A percentile compares a stretch with the other conserved stretches of the same genome.
Evolutionary conservation across 30 jellyfish, hydroid and myxozoan species (phyloP).

Genomic region (Aurelia sp.): DNA sequence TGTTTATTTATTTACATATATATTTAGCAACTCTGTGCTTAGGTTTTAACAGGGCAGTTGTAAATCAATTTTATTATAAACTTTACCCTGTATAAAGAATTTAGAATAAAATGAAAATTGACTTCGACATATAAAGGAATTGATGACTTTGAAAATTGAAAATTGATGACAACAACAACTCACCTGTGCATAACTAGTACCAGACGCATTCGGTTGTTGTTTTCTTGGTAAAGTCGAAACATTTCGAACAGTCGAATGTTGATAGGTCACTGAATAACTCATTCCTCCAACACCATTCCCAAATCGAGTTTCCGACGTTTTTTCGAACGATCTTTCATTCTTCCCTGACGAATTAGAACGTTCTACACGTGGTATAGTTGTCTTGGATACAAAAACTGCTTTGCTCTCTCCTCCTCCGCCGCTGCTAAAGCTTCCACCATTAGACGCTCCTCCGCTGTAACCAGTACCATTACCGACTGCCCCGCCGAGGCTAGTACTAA

Average conservation of each 20-base stretch:
- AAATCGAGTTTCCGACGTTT: slow-evolving; percentile 38
- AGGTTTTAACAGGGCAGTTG: background rate
- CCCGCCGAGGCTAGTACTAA: background rate
- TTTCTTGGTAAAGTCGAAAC: slow-evolving; percentile 73
- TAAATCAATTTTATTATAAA: background rate
- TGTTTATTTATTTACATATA: too few relatives aligned
- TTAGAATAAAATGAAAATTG: background rate
- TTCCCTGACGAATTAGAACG: slow-evolving; percentile 58
- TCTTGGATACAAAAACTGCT: slow-evolving; percentile 48
- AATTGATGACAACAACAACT: background rate
- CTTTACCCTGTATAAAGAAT: background rate
- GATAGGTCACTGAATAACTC: slow-evolving; percentile 73
- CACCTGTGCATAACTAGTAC: slow-evolving; percentile 55
- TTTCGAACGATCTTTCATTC: slow-evolving; percentile 50
- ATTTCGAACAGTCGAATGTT: slow-evolving; percentile 80
- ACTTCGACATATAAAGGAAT: background rate
- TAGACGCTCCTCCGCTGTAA: background rate
- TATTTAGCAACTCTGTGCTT: too few relatives aligned
- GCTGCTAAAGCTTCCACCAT: background rate
- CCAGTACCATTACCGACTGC: slow-evolving; percentile 1
- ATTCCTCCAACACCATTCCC: slow-evolving; percentile 51
- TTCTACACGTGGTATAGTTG: slow-evolving; percentile 73
- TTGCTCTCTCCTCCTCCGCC: slow-evolving; percentile 25
- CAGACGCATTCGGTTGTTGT: slow-evolving; percentile 30
- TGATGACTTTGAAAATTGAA: too few relatives aligned